Evolutionary conservation across 2,113 vertebrate species (phyloP).

Genomic region (Macrotis lagotis): DNA sequence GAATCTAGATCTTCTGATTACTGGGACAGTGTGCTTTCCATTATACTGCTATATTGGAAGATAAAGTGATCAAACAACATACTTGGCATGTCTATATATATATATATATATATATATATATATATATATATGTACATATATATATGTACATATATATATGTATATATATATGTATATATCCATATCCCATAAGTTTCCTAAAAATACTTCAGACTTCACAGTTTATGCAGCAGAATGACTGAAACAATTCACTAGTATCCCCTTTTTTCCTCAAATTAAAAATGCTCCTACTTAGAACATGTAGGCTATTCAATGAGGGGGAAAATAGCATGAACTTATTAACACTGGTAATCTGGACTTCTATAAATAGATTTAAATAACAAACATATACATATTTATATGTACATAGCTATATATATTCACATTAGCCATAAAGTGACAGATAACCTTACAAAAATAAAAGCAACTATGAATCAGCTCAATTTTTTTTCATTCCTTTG

Average conservation of each 20-base stretch:
- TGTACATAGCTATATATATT: constrained; percentile 71
- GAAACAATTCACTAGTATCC: constrained; percentile 8
- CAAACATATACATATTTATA: constrained; percentile 67
- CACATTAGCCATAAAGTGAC: constrained; percentile 67
- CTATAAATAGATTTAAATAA: constrained; percentile 88
- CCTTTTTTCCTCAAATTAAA: constrained; percentile 69
- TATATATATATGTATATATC: constrained; percentile 14
- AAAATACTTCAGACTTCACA: constrained; percentile 57
- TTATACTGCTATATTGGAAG: background rate
- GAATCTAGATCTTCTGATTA: background rate
- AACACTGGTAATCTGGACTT: constrained; percentile 76
- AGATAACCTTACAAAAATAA: constrained; percentile 83
- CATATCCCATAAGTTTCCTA: constrained; percentile 61
- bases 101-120: too few relatives aligned
- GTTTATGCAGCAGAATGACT: constrained; percentile 40
- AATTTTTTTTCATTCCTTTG: constrained; percentile 29
- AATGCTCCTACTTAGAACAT: constrained; percentile 49
- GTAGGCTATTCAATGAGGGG: constrained; percentile 60
- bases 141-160: too few relatives aligned
- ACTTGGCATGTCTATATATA: constrained; percentile 31
- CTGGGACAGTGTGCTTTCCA: background rate
- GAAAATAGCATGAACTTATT: constrained; percentile 62
- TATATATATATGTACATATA: too few relatives aligned
- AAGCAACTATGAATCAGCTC: constrained; percentile 62
- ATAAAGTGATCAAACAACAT: background rate